These are phyloP conservation scores for Gadus macrocephalus DNA, from an alignment of 2,113 vertebrate genomes.

Conservation along the genomic window DNA sequence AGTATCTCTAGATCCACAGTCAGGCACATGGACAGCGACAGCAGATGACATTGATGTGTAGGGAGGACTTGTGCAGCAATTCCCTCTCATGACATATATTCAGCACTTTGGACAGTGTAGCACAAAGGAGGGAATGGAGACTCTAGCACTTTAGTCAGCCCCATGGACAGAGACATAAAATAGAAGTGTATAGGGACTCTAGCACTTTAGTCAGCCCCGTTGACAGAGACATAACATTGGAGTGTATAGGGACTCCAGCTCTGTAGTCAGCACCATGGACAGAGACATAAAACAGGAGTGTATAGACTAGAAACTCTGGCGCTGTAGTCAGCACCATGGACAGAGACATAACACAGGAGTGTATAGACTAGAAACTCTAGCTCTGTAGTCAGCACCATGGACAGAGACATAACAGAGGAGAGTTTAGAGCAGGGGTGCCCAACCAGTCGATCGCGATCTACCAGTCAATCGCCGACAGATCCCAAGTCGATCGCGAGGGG, in stretches of 20 bases:
- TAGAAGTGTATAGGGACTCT: not conserved
- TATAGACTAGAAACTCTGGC: too few species aligned
- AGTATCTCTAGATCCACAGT: not conserved
- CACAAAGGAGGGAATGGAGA: too few species aligned
- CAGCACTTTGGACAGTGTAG: too few species aligned
- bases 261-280: not conserved
- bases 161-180: not conserved
- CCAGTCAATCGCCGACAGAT: too few species aligned
- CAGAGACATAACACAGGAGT: too few species aligned
- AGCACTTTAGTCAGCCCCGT: not conserved
- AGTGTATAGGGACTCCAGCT: too few species aligned
- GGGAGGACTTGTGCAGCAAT: not conserved
- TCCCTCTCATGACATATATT: too few species aligned
- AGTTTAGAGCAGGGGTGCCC: too few species aligned
- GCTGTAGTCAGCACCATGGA: too few species aligned
- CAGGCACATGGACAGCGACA: conserved; percentile 4
- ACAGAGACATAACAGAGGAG: not conserved
- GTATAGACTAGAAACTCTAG: not conserved
- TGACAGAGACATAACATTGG: not conserved
- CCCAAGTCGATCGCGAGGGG: too few species aligned
- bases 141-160: not conserved
- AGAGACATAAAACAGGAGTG: not conserved
- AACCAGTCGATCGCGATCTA: too few species aligned
- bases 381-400: not conserved
- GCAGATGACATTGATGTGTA: not conserved